phyloP scores from a whole-genome alignment of 2,797 vertebrate species.

The Sitta carolinensis region DNA sequence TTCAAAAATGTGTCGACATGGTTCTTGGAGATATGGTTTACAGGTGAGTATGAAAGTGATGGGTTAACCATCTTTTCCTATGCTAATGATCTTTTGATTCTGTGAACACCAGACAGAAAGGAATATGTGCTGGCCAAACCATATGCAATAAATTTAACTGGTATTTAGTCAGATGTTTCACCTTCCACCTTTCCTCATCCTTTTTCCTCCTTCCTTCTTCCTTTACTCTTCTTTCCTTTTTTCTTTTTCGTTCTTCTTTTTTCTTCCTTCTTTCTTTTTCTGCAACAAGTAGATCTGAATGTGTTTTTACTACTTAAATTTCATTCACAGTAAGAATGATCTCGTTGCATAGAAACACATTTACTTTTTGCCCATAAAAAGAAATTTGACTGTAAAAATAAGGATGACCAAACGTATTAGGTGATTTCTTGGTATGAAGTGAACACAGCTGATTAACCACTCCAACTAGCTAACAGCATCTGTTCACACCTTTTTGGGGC shows the following conservation, averaged over 20 bases:
- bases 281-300: not conserved
- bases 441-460: not conserved
- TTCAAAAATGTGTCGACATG: not conserved
- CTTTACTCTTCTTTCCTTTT: not conserved
- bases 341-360: not conserved
- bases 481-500: not conserved
- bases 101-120: not conserved
- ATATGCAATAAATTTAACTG: not conserved
- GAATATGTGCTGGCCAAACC: fast-evolving
- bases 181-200: not conserved
- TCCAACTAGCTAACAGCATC: not conserved
- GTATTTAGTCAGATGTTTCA: not conserved
- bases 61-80: not conserved
- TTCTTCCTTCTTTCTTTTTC: not conserved
- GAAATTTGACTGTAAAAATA: not conserved
- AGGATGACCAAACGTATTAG: not conserved
- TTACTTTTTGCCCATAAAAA: not conserved
- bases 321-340: not conserved
- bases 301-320: not conserved
- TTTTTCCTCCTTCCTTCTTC: not conserved
- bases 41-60: not conserved
- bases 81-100: not conserved
- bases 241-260: too few species aligned
- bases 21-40: not conserved
- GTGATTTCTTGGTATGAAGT: not conserved